A percentile compares a stretch with the other conserved stretches of the same genome.
Conservation (phyloP, 2,113 vertebrate genomes). For the Mustelus asterias region DNA sequence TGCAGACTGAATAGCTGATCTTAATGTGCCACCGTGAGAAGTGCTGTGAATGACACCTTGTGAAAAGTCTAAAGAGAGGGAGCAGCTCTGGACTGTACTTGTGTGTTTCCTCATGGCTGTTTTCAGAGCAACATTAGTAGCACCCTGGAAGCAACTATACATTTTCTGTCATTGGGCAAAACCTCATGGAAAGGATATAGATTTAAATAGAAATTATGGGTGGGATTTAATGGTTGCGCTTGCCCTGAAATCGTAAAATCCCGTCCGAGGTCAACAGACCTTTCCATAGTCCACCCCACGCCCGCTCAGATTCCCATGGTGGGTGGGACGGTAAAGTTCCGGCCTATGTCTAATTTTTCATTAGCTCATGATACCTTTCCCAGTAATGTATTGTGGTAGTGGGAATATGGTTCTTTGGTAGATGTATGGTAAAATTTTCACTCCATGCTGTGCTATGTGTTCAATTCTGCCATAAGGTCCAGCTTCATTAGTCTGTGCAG, state of each 20-base stretch:
- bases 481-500: constrained; percentile 73
- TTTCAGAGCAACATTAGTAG: background rate
- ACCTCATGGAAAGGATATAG: background rate
- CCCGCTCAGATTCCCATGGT: too few species aligned
- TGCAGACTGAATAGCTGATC: background rate
- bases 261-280: too few species aligned
- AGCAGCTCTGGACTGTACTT: background rate
- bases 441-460: background rate
- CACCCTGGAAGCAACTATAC: background rate
- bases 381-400: background rate
- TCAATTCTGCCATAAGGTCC: constrained; percentile 57
- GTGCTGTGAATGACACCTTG: background rate
- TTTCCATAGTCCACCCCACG: too few species aligned
- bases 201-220: background rate
- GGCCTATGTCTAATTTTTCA: too few species aligned
- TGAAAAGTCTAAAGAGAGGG: background rate
- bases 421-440: background rate
- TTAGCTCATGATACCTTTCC: too few species aligned
- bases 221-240: too few species aligned
- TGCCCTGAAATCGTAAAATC: too few species aligned
- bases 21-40: background rate
- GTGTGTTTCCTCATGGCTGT: background rate
- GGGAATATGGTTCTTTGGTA: background rate
- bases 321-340: too few species aligned
- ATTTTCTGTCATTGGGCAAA: background rate